A percentile compares a stretch with the other conserved stretches of the same genome.
These are phyloP conservation scores for Polydrusus tereticollis DNA, from an alignment of 2,888 invertebrate genomes.

Conservation along the genomic window DNA sequence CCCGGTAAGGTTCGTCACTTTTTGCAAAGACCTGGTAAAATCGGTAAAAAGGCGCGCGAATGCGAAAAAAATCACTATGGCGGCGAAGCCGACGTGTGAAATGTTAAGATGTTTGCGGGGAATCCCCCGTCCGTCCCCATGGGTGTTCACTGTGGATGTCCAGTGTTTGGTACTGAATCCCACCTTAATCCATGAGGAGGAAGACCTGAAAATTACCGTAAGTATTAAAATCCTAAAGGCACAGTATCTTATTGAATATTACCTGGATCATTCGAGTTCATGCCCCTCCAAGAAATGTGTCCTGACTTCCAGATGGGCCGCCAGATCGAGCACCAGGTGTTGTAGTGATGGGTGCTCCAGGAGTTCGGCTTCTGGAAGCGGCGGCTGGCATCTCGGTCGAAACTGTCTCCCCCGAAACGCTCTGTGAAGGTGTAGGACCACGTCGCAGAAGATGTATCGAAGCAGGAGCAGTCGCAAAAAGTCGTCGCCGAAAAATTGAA, in stretches of 20 bases:
- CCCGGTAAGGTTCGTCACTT: constrained; percentile 14
- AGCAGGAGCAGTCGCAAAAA: constrained; percentile 90
- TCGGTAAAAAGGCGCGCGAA: constrained; percentile 37
- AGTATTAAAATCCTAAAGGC: not conserved
- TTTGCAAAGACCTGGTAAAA: constrained; percentile 23
- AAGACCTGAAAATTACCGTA: constrained; percentile 62
- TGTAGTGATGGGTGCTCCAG: constrained; percentile 86
- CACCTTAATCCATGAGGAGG: constrained; percentile 67
- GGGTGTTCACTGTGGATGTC: constrained; percentile 56
- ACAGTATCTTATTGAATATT: not conserved
- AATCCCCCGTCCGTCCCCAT: constrained; percentile 57
- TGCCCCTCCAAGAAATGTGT: constrained; percentile 76
- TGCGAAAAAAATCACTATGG: constrained; percentile 38
- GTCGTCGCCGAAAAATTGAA: constrained; percentile 95
- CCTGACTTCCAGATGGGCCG: constrained; percentile 86
- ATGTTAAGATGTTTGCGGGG: constrained; percentile 23
- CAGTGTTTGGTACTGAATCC: constrained; percentile 59
- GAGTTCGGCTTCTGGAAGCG: constrained; percentile 88
- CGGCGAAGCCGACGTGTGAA: constrained; percentile 31
- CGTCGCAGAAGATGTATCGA: constrained; percentile 94
- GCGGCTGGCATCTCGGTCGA: constrained; percentile 88
- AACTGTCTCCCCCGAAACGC: constrained; percentile 87
- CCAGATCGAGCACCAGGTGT: constrained; percentile 86
- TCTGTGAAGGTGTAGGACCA: constrained; percentile 89
- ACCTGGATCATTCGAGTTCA: constrained; percentile 74